Conservation (phyloP, 2,797 vertebrate species). For the Liasis olivaceus region DNA sequence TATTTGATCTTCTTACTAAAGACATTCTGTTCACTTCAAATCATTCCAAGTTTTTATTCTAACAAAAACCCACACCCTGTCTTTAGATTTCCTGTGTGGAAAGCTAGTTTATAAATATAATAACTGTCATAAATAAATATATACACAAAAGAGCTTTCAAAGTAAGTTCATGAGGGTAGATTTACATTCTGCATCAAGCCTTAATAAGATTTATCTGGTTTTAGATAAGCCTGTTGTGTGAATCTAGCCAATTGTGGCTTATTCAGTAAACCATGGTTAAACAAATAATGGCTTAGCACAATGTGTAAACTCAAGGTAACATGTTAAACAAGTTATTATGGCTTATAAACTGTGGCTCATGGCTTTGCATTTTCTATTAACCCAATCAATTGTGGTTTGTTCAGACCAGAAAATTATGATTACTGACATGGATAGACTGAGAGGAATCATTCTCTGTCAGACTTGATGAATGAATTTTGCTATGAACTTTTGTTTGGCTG, state of each 20-base stretch:
- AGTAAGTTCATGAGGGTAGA: background rate
- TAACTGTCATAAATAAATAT: background rate
- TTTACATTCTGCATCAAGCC: background rate
- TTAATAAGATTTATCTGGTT: background rate
- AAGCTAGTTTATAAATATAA: background rate
- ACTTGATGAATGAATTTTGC: constrained; percentile 71
- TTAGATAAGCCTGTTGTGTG: background rate
- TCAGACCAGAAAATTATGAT: background rate
- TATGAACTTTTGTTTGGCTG: constrained; percentile 70
- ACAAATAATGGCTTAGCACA: background rate
- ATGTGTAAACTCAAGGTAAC: background rate
- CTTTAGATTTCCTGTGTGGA: background rate
- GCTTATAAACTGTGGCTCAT: background rate
- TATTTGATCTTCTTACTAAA: background rate
- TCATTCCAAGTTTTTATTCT: background rate
- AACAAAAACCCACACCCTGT: background rate
- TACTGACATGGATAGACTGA: constrained; percentile 53
- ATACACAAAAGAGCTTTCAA: background rate
- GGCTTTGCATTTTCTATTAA: background rate
- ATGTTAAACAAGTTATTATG: background rate
- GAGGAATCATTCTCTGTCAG: constrained; percentile 70
- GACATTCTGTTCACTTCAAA: background rate
- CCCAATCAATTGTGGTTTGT: background rate
- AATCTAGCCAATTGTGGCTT: background rate
- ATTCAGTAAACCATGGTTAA: background rate